Conservation (phyloP, 2,113 vertebrate genomes). For the Myrmecophaga tridactyla region DNA sequence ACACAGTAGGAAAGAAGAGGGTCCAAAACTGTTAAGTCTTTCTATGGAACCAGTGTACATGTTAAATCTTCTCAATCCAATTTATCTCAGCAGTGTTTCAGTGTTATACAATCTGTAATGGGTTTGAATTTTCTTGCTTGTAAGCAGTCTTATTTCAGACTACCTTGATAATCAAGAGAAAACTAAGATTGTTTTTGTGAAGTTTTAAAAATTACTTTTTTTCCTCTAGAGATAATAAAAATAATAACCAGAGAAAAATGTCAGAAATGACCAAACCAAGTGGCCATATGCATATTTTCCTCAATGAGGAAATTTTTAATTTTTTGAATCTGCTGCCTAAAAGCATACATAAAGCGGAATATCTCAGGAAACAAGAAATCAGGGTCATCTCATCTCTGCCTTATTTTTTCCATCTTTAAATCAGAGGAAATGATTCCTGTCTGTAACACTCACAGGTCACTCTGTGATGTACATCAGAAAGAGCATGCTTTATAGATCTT, state of each 20-base stretch:
- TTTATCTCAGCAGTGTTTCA: not conserved
- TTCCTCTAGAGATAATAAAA: not conserved
- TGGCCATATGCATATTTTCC: rapidly evolving
- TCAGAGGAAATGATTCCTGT: too few species aligned
- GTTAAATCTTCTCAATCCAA: not conserved
- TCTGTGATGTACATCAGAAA: not conserved
- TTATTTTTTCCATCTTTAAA: not conserved
- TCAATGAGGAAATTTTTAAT: not conserved
- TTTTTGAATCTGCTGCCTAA: not conserved
- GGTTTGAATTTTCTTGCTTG: rapidly evolving
- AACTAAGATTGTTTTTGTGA: not conserved
- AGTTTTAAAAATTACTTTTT: not conserved
- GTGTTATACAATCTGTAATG: not conserved
- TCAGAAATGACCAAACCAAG: not conserved
- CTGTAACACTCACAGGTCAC: not conserved
- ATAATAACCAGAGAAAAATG: not conserved
- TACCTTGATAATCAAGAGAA: not conserved
- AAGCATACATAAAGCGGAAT: not conserved
- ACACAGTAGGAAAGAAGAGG: not conserved
- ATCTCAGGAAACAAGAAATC: not conserved
- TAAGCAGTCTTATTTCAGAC: rapidly evolving
- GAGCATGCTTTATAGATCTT: rapidly evolving
- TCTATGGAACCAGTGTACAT: rapidly evolving
- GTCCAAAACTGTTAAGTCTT: rapidly evolving
- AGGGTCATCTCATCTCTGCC: not conserved